phyloP scores from a whole-genome alignment of 2,113 vertebrate genomes.

The Leuciscus idus region DNA sequence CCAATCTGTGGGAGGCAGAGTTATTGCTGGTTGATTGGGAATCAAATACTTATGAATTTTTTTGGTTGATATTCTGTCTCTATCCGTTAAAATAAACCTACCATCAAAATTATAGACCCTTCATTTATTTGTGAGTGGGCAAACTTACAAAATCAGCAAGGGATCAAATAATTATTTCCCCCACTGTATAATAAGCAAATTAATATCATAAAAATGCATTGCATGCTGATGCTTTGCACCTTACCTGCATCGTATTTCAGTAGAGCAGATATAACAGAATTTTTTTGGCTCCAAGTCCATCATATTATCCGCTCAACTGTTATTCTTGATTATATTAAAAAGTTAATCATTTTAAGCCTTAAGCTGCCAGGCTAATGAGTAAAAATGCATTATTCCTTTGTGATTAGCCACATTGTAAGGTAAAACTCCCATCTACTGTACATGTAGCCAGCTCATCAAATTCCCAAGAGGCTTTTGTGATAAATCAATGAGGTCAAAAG shows the following conservation, averaged over 20 bases:
- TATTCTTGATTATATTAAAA: neutral
- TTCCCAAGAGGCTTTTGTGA: neutral
- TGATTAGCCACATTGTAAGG: neutral
- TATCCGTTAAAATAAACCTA: too few relatives aligned
- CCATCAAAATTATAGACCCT: too few relatives aligned
- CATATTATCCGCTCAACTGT: neutral
- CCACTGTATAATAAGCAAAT: neutral
- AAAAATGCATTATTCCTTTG: neutral
- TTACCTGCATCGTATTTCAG: neutral
- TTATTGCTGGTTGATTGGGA: too few relatives aligned
- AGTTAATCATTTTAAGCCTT: neutral
- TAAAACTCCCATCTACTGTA: neutral
- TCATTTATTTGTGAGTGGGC: too few relatives aligned
- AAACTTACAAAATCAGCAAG: too few relatives aligned
- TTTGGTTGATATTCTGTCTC: too few relatives aligned
- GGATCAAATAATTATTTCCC: too few relatives aligned
- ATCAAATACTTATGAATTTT: too few relatives aligned
- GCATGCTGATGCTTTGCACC: neutral
- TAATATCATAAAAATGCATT: neutral
- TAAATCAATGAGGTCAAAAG: slow-evolving; percentile 4
- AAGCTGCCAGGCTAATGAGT: neutral
- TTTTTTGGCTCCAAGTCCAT: too few relatives aligned
- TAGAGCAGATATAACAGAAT: neutral
- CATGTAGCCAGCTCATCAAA: neutral
- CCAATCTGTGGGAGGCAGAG: too few relatives aligned